Base-by-base conservation (phyloP, 1,140 invertebrate species). In the Chironomus striatipennis region DNA sequence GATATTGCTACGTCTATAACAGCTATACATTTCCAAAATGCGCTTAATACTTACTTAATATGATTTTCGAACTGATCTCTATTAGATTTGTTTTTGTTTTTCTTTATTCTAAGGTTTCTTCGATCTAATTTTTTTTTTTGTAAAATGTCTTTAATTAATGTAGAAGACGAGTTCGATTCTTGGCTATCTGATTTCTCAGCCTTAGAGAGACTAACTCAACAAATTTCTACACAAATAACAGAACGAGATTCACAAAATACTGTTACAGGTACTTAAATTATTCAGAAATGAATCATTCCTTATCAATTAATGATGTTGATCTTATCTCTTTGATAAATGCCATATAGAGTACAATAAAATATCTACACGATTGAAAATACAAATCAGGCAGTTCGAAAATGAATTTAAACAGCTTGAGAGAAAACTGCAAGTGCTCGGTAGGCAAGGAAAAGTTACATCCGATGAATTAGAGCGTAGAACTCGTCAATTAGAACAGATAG, bases 391-490 rank as follows among this genome's bases (percentile, higher is more conserved):
- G 74, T 88, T 87, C 76, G 83, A 80, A 12, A 80, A 80, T 75
- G 86, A 90, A 83, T 83, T 90, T 17, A 77, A 82, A 64, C 86
- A 90, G 74, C 79, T 91, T 1, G 86, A 85, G 70, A 80, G 79
- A 34, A 88, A 89, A 79, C 79, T 89, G 18, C 84, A 86, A 57
- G 81, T 84, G 75, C 84, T 83, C 42, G 80, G 81, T 1, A 83
- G 77, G 76, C 80, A 80, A 9, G 81, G 78, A 75, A 79, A 81
- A 74, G 87, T 88, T 81, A 88, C 88, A 57, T 77, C 79, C 43
- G 87, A 87, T 75, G 89, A 90, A 82, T 84, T 82, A 70, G 88
- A 89, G 80, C 82, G 88, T 74, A 81, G 89, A 76, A 84, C 79
- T 73, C 83, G 86, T 74, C 83, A 88, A 77, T 78, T 89, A 34